Evolutionary conservation across 2,888 invertebrate genomes (phyloP), one percentile per base, ranked within the genome.

Genomic region (Amitus sp.): DNA sequence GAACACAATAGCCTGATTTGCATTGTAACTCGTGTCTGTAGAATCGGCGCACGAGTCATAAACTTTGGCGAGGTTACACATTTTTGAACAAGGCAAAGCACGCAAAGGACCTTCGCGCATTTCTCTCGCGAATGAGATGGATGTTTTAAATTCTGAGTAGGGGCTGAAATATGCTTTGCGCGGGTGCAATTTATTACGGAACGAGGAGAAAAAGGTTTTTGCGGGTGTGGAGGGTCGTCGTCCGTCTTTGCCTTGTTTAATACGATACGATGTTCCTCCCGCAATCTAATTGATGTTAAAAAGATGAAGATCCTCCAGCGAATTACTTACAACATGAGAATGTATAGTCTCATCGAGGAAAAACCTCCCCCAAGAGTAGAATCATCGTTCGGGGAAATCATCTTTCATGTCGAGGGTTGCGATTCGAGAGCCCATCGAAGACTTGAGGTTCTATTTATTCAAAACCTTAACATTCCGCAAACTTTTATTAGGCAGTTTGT

Each of bases 81-180:
- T 43, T 19, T 47, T 37, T 15, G 12, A 15, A 6, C 37, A 12
- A 15, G 37, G 37, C 13, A 37, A 37, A 37, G 37, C 37, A 60
- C 62, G 65, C 60, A 62, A 66, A 66, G 62, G 55, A 60, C 60
- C 34, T 57, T 62, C 55, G 60, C 49, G 62, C 60, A 62, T 62
- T 54, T 66, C 60, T 47, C 54, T 34, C 48, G 51, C 47, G 55
- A 66, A 62, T 39, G 51, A 66, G 60, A 60, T 62, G 47, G 51
- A 66, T 62, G 54, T 66, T 66, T 60, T 54, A 66, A 57, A 66
- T 53, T 57, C 56, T 48, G 60, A 62, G 55, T 50, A 65, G 55
- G 56, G 58, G 60, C 43, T 62, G 54, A 62, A 62, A 62, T 65
- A 65, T 65, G 59, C 53, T 65, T 59, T 56, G 47, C 59, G 50